Evolutionary conservation across 2,113 vertebrate genomes (phyloP).

Genomic region (Lepisosteus osseus): DNA sequence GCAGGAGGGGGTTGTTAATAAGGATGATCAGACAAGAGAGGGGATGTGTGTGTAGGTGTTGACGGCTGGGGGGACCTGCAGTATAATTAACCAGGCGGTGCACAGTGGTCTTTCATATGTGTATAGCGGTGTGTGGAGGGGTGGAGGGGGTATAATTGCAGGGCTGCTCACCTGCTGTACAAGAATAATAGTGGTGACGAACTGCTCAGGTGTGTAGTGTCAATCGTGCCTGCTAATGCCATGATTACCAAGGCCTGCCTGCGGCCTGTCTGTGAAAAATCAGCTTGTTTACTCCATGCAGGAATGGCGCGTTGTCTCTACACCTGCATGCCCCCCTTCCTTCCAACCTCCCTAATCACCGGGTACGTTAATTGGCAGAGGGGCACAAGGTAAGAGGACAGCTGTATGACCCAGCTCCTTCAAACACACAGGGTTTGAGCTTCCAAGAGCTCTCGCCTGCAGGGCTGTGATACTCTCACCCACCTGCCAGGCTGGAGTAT

Average conservation of each 20-base stretch:
- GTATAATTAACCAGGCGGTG: not conserved
- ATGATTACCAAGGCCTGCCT: conserved; percentile 15
- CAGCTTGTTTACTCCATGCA: not conserved
- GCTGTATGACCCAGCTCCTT: conserved; percentile 2
- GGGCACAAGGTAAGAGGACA: conserved; percentile 4
- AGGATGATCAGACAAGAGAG: too few relatives aligned
- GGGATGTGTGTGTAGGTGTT: conserved; percentile 2
- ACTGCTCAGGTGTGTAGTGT: conserved; percentile 3
- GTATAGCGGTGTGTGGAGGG: conserved; percentile 5
- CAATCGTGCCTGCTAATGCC: not conserved
- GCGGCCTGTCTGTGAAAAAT: not conserved
- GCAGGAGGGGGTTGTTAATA: not conserved
- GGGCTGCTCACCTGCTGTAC: conserved; percentile 13
- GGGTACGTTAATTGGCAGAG: not conserved
- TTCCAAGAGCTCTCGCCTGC: too few relatives aligned
- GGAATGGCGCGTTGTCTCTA: not conserved
- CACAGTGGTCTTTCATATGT: not conserved
- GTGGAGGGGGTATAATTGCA: conserved; percentile 14
- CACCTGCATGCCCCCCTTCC: not conserved
- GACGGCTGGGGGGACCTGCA: not conserved
- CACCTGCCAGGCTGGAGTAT: too few relatives aligned
- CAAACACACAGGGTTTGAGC: too few relatives aligned
- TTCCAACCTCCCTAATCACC: conserved; percentile 4
- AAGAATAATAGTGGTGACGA: not conserved
- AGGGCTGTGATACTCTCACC: too few relatives aligned